Conservation (phyloP, 1,140 invertebrate genomes). For the Cotesia vestalis region DNA sequence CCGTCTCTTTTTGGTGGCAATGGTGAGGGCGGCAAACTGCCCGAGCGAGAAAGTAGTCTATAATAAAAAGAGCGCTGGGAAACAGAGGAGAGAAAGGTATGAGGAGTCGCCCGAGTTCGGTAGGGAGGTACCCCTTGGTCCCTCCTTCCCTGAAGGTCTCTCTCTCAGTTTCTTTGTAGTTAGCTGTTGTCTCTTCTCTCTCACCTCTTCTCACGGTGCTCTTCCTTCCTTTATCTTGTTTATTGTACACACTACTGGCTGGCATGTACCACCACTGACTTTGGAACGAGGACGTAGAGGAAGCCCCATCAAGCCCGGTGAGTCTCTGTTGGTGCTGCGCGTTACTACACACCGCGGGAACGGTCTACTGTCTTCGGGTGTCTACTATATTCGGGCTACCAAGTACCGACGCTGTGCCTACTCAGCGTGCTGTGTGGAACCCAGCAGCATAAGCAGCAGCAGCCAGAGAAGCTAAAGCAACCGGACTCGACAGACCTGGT, state of each 20-base stretch:
- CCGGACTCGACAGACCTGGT: constrained; percentile 45
- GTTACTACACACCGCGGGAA: constrained; percentile 42
- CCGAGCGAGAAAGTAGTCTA: neutral
- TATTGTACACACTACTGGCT: constrained; percentile 2
- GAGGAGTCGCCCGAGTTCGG: constrained; percentile 55
- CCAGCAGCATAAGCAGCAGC: no score
- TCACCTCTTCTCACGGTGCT: constrained; percentile 9
- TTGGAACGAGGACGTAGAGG: constrained; percentile 8
- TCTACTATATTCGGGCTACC: constrained; percentile 58
- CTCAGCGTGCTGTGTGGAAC: constrained; percentile 32
- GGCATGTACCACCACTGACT: no score
- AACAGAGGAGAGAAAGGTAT: constrained; percentile 22
- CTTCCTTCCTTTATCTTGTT: neutral
- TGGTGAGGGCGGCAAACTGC: constrained; percentile 3
- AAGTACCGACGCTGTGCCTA: constrained; percentile 42
- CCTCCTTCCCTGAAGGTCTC: constrained; percentile 11
- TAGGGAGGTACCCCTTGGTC: constrained; percentile 61
- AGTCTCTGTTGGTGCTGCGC: constrained; percentile 39
- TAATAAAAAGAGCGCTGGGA: constrained; percentile 5
- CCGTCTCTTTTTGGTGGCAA: constrained; percentile 3
- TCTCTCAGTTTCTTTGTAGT: no score
- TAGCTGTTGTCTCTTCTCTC: neutral
- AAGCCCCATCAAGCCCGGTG: constrained; percentile 15
- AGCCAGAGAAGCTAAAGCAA: constrained; percentile 38
- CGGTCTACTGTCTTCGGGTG: constrained; percentile 56